A percentile compares a stretch with the other conserved stretches of the same genome.
Evolutionary conservation across 2,888 invertebrate genomes (phyloP).

Genomic region (Trichogramma dendrolimi): DNA sequence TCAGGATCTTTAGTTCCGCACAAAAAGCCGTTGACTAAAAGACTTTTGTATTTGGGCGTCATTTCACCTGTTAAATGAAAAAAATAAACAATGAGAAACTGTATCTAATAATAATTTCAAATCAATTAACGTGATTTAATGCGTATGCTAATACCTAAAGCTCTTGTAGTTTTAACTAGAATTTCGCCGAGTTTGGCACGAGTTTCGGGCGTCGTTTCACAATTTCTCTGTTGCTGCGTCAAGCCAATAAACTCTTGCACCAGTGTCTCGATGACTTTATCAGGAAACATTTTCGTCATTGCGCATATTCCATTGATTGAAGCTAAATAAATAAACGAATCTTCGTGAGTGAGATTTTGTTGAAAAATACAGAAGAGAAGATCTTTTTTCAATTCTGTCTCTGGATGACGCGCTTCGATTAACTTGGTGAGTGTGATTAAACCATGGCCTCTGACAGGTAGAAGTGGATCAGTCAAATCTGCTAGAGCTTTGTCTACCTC

Average conservation of each 20-base stretch:
- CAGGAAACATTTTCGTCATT: constrained; percentile 64
- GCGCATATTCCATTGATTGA: constrained; percentile 73
- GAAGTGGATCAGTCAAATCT: constrained; percentile 65
- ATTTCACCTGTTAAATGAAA: constrained; percentile 62
- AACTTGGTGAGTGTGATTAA: constrained; percentile 69
- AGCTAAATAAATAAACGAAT: constrained; percentile 77
- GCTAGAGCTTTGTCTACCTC: constrained; percentile 62
- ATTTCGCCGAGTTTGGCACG: constrained; percentile 79
- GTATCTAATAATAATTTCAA: not conserved
- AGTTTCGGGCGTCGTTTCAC: constrained; percentile 57
- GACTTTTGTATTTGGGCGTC: constrained; percentile 64
- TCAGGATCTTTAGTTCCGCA: constrained; percentile 67
- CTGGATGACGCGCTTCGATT: constrained; percentile 63
- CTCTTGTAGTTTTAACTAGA: constrained; percentile 67
- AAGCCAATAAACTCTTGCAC: constrained; percentile 63
- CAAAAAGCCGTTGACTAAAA: constrained; percentile 69
- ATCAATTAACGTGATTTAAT: constrained; percentile 32
- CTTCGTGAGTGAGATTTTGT: constrained; percentile 71
- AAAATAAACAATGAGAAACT: constrained; percentile 3
- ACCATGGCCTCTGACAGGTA: constrained; percentile 81
- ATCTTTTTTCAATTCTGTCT: constrained; percentile 63
- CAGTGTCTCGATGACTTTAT: constrained; percentile 64
- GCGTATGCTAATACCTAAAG: constrained; percentile 58
- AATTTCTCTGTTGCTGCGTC: constrained; percentile 41
- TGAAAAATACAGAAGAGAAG: constrained; percentile 69